Conservation (phyloP, 2,797 vertebrate species). For the Sebastes variabilis region DNA sequence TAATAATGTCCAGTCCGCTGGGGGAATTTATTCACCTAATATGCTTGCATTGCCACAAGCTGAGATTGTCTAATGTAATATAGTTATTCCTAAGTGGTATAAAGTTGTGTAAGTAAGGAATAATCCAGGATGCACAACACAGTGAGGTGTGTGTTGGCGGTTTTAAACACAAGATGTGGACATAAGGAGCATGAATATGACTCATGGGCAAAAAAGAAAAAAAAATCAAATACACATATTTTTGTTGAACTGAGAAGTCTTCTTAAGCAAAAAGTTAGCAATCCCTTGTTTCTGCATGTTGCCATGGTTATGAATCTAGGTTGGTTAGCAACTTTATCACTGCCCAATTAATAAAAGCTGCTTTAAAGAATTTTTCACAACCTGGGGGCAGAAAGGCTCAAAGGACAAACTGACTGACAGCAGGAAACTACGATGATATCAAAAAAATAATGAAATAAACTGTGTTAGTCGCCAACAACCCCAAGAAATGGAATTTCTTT, state of each 20-base stretch:
- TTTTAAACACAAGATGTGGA: conserved; percentile 5
- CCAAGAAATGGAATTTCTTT: not conserved
- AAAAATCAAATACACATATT: not conserved
- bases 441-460: not conserved
- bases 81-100: conserved; percentile 45
- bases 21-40: conserved; percentile 72
- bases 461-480: not conserved
- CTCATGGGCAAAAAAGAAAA: not conserved
- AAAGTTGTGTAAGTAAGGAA: conserved; percentile 39
- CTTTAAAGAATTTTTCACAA: not conserved
- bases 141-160: not conserved
- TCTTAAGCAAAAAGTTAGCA: conserved; percentile 9
- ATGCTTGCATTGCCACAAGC: conserved; percentile 64
- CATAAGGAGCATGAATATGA: not conserved
- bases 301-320: not conserved
- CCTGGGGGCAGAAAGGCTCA: not conserved
- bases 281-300: conserved; percentile 13
- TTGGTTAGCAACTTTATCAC: not conserved
- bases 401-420: not conserved
- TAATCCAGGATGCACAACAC: conserved; percentile 16
- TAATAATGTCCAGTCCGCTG: conserved; percentile 70
- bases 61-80: conserved; percentile 50
- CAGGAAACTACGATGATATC: not conserved
- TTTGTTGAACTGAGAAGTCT: not conserved
- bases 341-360: conserved; percentile 1